phyloP scores from a whole-genome alignment of 2,797 vertebrate species.

The Tolypeutes matacus region DNA sequence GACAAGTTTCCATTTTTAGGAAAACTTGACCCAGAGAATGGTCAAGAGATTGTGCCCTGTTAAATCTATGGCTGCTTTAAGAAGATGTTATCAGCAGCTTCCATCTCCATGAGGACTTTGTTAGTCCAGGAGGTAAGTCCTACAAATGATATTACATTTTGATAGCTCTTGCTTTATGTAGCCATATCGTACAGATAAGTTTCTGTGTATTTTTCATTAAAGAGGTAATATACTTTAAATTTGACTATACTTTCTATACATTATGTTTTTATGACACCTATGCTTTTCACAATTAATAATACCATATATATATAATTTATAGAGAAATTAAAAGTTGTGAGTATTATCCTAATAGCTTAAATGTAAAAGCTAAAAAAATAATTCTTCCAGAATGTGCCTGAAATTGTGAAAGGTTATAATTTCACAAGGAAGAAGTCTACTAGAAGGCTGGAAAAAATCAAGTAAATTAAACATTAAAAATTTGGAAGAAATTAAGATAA shows the following conservation, averaged over 20 bases:
- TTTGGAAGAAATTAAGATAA: constrained; percentile 14
- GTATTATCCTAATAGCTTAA: neutral
- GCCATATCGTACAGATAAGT: neutral
- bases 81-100: neutral
- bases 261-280: neutral
- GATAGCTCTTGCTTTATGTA: neutral
- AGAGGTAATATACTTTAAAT: neutral
- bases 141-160: neutral
- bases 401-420: neutral
- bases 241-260: neutral
- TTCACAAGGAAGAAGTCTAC: neutral
- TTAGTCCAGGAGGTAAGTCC: neutral
- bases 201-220: constrained; percentile 1
- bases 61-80: neutral
- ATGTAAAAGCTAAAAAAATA: neutral
- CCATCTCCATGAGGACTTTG: neutral
- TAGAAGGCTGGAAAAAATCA: neutral
- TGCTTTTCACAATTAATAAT: neutral
- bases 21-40: neutral
- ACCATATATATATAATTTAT: neutral
- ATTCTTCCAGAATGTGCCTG: neutral
- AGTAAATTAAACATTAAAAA: neutral
- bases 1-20: neutral
- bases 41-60: neutral
- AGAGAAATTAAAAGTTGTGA: neutral